Evolutionary conservation across 2,888 invertebrate genomes (phyloP).

Genomic region (Maniola hyperantus): DNA sequence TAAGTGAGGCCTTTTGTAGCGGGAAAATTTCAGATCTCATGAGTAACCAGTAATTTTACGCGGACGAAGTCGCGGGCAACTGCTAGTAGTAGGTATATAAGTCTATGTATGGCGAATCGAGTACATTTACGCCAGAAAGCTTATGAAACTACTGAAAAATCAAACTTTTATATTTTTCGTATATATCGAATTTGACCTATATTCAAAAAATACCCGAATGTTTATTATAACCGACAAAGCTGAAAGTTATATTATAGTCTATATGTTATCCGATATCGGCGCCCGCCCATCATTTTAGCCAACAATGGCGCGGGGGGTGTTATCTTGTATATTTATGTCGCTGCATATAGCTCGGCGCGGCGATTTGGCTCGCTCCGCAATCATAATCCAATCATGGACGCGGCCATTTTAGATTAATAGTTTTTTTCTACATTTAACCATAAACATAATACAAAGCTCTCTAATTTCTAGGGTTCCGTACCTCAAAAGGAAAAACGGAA

Average conservation of each 20-base stretch:
- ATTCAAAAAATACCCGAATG: conserved; percentile 2
- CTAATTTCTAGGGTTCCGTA: too few species aligned
- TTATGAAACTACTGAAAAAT: not conserved
- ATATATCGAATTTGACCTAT: conserved; percentile 13
- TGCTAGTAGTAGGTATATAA: too few species aligned
- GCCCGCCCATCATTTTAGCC: conserved; percentile 34
- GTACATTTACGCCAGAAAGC: too few species aligned
- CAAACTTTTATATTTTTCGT: not conserved
- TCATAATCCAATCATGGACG: conserved; percentile 38
- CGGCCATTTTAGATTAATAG: conserved; percentile 22
- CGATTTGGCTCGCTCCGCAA: conserved; percentile 37
- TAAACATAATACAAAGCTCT: too few species aligned
- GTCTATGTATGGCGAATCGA: too few species aligned
- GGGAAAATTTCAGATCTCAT: too few species aligned
- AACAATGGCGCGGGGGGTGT: conserved; percentile 34
- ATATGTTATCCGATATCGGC: conserved; percentile 21
- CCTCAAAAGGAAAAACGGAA: too few species aligned
- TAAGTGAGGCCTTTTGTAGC: too few species aligned
- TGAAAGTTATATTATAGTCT: conserved; percentile 7
- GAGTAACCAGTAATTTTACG: too few species aligned
- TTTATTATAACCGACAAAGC: conserved; percentile 17
- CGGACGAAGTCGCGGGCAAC: too few species aligned
- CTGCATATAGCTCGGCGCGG: conserved; percentile 31
- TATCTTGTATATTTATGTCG: conserved; percentile 40
- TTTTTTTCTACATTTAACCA: conserved; percentile 19